Percentiles rank a stretch among this genome's conserved stretches.
phyloP scores from a whole-genome alignment of 2,797 vertebrate genomes.

The Sebastes aleutianus region DNA sequence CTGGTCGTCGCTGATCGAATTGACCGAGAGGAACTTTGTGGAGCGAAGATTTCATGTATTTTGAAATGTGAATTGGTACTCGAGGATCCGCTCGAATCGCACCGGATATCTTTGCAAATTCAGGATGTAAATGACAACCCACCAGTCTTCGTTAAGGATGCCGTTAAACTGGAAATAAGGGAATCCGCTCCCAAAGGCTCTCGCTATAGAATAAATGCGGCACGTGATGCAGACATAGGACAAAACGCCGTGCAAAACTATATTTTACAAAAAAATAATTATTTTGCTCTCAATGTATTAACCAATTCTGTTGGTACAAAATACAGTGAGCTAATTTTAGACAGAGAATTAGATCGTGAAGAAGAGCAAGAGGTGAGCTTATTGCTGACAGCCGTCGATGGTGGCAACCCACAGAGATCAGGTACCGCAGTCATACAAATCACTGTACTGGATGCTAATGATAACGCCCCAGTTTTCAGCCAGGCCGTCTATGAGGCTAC shows the following conservation, averaged over 20 bases:
- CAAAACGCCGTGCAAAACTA: conserved; percentile 67
- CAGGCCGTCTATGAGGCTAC: conserved; percentile 66
- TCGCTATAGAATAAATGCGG: conserved; percentile 74
- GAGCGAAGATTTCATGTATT: conserved; percentile 34
- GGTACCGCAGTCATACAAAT: conserved; percentile 51
- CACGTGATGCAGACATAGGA: conserved; percentile 73
- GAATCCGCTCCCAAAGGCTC: conserved; percentile 69
- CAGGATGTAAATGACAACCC: conserved; percentile 81
- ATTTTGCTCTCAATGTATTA: conserved; percentile 55
- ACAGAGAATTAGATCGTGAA: conserved; percentile 58
- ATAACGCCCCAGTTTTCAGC: conserved; percentile 76
- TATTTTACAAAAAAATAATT: conserved; percentile 42
- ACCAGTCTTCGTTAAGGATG: conserved; percentile 65
- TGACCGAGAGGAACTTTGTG: conserved; percentile 67
- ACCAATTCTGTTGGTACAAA: conserved; percentile 26
- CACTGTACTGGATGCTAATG: conserved; percentile 70
- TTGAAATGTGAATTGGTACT: conserved; percentile 76
- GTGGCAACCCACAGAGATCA: conserved; percentile 70
- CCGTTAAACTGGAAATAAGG: conserved; percentile 68
- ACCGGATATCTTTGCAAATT: conserved; percentile 64
- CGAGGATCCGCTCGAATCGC: conserved; percentile 58
- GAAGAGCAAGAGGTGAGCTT: conserved; percentile 3
- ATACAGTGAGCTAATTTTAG: conserved; percentile 45
- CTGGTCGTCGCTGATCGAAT: conserved; percentile 41
- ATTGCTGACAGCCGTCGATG: conserved; percentile 67